phyloP scores from a whole-genome alignment of 2,797 vertebrate species.

The Emys orbicularis region DNA sequence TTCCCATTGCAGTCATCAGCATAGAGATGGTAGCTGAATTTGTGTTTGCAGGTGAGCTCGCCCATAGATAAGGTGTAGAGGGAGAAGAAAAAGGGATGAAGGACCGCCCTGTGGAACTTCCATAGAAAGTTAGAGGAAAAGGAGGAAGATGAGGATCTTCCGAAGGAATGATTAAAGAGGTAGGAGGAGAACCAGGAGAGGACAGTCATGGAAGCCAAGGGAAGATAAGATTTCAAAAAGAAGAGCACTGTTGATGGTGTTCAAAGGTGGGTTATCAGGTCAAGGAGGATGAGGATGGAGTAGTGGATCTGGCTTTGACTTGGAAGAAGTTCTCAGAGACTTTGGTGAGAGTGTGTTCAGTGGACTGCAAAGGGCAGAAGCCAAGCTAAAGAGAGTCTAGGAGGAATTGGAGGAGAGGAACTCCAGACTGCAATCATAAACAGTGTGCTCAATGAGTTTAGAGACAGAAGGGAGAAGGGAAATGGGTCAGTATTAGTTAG shows the following conservation, averaged over 20 bases:
- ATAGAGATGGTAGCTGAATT: accelerated
- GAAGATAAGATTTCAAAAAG: background rate
- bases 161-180: background rate
- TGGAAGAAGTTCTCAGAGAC: accelerated
- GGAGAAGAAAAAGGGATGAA: background rate
- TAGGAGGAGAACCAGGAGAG: background rate
- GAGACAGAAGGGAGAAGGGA: background rate
- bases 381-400: background rate
- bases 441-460: background rate
- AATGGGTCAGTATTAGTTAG: background rate
- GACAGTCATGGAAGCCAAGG: background rate
- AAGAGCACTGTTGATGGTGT: background rate
- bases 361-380: background rate
- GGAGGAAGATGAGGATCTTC: background rate
- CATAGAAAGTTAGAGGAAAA: background rate
- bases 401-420: background rate
- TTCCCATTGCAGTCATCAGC: background rate
- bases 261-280: background rate
- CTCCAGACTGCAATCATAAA: background rate
- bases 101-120: background rate
- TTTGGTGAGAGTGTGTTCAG: background rate
- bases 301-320: background rate
- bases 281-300: background rate
- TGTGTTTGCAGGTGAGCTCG: background rate
- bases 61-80: background rate